Evolutionary conservation across 2,797 vertebrate species (phyloP).

Genomic region (Pelodytes ibericus): DNA sequence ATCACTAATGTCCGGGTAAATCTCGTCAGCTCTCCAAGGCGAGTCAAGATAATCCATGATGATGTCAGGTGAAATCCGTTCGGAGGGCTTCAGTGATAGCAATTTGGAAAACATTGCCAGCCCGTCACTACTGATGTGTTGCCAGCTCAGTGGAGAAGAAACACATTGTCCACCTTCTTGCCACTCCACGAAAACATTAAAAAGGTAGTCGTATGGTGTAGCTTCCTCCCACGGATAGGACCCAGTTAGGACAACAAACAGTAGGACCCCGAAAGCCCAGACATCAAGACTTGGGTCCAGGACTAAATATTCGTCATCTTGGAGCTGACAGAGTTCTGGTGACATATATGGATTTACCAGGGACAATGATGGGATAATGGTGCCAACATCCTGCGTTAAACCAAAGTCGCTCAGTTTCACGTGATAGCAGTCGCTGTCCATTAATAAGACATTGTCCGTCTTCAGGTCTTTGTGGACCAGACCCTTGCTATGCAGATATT

Average conservation of each 20-base stretch:
- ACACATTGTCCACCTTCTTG: background rate
- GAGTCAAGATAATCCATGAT: background rate
- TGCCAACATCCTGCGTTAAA: conserved; percentile 74
- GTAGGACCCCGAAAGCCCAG: conserved; percentile 78
- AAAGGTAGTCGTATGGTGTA: background rate
- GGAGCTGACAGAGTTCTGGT: too few relatives aligned
- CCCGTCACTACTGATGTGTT: background rate
- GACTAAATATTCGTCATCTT: conserved; percentile 60
- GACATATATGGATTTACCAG: conserved; percentile 80
- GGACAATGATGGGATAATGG: conserved; percentile 72
- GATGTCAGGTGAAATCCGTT: background rate
- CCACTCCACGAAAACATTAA: background rate
- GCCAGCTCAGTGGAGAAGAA: background rate
- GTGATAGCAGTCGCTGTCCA: conserved; percentile 68
- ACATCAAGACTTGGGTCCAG: conserved; percentile 78
- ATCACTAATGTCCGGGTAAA: too few relatives aligned
- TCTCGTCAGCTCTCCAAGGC: background rate
- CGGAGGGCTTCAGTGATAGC: background rate
- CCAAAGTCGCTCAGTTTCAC: conserved; percentile 82
- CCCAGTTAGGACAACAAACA: conserved; percentile 56
- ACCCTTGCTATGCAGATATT: conserved; percentile 77
- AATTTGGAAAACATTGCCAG: background rate
- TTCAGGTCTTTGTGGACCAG: conserved; percentile 81
- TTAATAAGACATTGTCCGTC: conserved; percentile 80
- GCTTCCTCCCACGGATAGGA: background rate